Evolutionary conservation across 2,797 vertebrate species (phyloP).

Genomic region (Anabas testudineus): DNA sequence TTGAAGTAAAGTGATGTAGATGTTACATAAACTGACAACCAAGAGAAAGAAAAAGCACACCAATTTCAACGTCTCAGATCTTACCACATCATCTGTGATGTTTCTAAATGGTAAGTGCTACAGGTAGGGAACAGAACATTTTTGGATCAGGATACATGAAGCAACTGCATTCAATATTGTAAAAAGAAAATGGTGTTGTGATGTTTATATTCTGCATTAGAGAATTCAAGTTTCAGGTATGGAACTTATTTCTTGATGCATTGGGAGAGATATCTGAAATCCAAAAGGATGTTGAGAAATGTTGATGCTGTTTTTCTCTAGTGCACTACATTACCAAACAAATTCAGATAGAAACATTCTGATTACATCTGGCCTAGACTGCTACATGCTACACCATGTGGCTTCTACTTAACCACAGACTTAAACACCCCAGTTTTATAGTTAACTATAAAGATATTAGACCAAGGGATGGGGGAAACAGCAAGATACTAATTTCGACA

Average conservation of each 20-base stretch:
- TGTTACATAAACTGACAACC: constrained; percentile 14
- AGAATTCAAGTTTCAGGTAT: neutral
- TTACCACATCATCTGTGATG: constrained; percentile 98
- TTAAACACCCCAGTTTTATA: neutral
- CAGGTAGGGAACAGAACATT: constrained; percentile 77
- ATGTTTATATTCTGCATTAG: constrained; percentile 1
- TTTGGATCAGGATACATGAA: constrained; percentile 51
- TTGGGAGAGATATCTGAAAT: neutral
- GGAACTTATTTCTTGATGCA: neutral
- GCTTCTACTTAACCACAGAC: neutral
- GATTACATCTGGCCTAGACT: neutral
- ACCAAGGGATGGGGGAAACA: neutral
- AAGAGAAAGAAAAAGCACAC: constrained; percentile 1
- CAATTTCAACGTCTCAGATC: constrained; percentile 57
- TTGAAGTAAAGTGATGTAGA: constrained; percentile 38
- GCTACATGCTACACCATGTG: neutral
- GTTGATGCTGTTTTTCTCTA: neutral
- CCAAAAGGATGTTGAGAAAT: neutral
- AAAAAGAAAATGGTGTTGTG: too few species aligned
- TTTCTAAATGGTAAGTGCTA: constrained; percentile 95
- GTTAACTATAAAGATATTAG: too few species aligned
- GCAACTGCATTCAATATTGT: neutral
- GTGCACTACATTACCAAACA: neutral
- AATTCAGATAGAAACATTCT: neutral
- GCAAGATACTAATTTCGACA: neutral